These are phyloP conservation scores for Drosophila tripunctata DNA, from an alignment of 2,888 invertebrate genomes.

Conservation along the genomic window DNA sequence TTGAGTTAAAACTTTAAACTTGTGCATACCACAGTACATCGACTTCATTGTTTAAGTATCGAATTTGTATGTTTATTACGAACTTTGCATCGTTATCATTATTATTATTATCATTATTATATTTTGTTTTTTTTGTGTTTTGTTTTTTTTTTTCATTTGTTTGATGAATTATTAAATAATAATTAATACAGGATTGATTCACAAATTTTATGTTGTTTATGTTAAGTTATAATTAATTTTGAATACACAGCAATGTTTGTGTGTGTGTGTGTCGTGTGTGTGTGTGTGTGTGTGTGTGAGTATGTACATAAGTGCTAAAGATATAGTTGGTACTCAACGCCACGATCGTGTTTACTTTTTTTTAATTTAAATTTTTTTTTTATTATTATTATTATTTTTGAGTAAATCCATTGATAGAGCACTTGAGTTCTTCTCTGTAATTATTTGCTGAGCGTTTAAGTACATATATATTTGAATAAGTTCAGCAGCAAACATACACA, in stretches of 20 bases:
- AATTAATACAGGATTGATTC: constrained; percentile 54
- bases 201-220: constrained; percentile 29
- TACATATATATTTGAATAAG: not conserved
- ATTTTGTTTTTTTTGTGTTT: not conserved
- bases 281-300: constrained; percentile 11
- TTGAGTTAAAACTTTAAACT: too few relatives aligned
- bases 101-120: not conserved
- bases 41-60: constrained; percentile 21
- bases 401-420: constrained; percentile 11
- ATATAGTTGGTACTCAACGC: constrained; percentile 12
- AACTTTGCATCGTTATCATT: constrained; percentile 41
- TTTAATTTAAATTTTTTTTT: not conserved
- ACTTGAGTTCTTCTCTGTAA: constrained; percentile 3
- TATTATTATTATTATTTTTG: too few relatives aligned
- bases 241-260: constrained; percentile 22
- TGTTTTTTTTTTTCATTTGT: not conserved
- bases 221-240: constrained; percentile 37
- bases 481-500: constrained; percentile 11
- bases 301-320: constrained; percentile 20
- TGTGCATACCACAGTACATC: too few relatives aligned
- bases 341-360: constrained; percentile 36
- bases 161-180: constrained; percentile 49
- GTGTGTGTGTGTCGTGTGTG: constrained; percentile 5
- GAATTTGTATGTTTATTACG: constrained; percentile 51
- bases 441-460: not conserved